Conservation (phyloP, 2,888 invertebrate species). For the Artemia sp. region DNA sequence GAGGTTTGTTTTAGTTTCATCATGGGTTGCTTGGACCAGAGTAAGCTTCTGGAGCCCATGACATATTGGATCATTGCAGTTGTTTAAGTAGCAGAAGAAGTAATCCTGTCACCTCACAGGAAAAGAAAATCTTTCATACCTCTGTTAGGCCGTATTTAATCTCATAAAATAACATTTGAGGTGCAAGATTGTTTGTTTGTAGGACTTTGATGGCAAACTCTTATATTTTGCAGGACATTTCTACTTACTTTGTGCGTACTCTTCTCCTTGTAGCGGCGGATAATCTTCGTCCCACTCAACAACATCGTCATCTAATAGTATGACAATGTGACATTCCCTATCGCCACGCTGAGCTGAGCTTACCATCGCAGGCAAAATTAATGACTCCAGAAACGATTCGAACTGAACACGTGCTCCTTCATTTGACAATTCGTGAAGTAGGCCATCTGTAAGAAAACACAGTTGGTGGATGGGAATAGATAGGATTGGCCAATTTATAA, state of each 20-base stretch:
- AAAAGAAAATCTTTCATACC: too few species aligned
- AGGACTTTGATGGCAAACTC: too few species aligned
- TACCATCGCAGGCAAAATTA: slow-evolving; percentile 92
- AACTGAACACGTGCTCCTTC: slow-evolving; percentile 98
- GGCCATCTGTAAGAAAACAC: slow-evolving; percentile 48
- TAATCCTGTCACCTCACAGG: neutral
- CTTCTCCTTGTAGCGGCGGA: slow-evolving; percentile 98
- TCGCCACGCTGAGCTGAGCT: slow-evolving; percentile 82
- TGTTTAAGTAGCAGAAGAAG: slow-evolving; percentile 13
- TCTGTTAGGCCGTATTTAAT: too few species aligned
- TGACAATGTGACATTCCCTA: slow-evolving; percentile 91
- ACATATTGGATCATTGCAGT: too few species aligned
- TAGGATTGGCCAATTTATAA: neutral
- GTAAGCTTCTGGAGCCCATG: too few species aligned
- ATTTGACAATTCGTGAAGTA: slow-evolving; percentile 93
- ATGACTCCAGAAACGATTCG: slow-evolving; percentile 81
- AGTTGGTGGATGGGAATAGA: too few species aligned
- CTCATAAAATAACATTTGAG: too few species aligned
- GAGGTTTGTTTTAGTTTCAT: too few species aligned
- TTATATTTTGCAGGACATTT: neutral
- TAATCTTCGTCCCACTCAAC: slow-evolving; percentile 98
- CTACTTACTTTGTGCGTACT: slow-evolving; percentile 75
- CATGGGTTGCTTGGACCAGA: too few species aligned
- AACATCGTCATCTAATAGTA: slow-evolving; percentile 82
- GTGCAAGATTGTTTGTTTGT: too few species aligned